These are phyloP conservation scores for Aptenodytes patagonicus DNA, from an alignment of 2,113 vertebrate species.

Conservation along the genomic window DNA sequence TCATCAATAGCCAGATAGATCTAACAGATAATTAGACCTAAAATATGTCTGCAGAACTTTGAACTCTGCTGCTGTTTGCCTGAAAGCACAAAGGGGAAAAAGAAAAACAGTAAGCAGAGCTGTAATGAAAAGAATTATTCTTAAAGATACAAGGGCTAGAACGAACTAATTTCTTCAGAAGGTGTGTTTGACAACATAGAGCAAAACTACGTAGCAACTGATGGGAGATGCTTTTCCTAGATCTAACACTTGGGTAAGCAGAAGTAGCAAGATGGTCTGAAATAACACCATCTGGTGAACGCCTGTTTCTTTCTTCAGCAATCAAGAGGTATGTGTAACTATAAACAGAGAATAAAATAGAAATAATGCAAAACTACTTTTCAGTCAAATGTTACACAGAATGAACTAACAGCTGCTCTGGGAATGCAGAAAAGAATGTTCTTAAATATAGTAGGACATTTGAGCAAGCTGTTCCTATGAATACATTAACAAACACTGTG, in stretches of 20 bases:
- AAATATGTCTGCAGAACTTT: neutral
- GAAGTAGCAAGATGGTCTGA: constrained; percentile 23
- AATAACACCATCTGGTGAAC: constrained; percentile 31
- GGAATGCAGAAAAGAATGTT: neutral
- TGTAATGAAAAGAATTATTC: neutral
- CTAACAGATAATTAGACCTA: neutral
- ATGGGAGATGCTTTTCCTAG: neutral
- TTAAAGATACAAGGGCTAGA: neutral
- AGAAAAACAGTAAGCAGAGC: neutral
- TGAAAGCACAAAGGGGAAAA: neutral
- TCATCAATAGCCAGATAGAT: neutral
- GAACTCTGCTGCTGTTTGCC: neutral
- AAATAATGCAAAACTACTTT: constrained; percentile 20
- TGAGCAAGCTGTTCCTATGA: neutral
- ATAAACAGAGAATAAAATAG: constrained; percentile 25
- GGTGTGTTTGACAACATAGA: constrained; percentile 23
- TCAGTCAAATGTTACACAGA: neutral
- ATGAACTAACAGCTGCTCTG: constrained; percentile 17
- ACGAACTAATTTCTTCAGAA: neutral
- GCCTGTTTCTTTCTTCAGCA: neutral
- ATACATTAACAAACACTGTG: neutral
- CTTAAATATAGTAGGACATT: neutral
- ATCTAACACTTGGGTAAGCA: constrained; percentile 13
- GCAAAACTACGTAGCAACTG: neutral
- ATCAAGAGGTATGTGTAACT: neutral